Evolutionary conservation across 2,113 vertebrate species (phyloP).

Genomic region (Caretta caretta): DNA sequence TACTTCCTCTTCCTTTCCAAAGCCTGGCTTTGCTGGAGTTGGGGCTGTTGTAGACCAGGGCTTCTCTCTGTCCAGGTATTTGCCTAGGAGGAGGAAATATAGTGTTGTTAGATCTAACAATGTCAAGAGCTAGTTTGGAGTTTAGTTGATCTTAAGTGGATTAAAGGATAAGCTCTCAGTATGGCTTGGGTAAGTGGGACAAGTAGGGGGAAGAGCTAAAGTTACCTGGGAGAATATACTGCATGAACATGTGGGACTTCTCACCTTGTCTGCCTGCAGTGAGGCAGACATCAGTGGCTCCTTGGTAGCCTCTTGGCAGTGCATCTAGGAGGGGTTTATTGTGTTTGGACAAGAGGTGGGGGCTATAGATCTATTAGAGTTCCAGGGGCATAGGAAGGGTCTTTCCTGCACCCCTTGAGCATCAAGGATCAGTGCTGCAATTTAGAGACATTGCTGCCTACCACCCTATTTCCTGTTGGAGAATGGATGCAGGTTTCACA

Average conservation of each 20-base stretch:
- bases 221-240: not conserved
- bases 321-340: not conserved
- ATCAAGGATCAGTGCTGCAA: not conserved
- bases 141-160: too few species aligned
- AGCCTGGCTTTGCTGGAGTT: not conserved
- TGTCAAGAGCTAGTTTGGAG: not conserved
- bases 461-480: not conserved
- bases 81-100: not conserved
- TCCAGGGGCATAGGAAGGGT: not conserved
- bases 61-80: not conserved
- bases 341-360: not conserved
- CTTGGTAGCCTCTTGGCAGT: too few species aligned
- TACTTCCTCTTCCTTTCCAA: not conserved
- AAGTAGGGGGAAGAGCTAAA: not conserved
- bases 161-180: too few species aligned
- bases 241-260: not conserved
- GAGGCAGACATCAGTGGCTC: not conserved
- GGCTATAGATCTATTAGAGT: not conserved
- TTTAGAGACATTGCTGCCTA: not conserved
- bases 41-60: not conserved
- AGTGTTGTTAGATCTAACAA: not conserved
- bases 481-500: not conserved
- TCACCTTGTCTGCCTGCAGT: not conserved
- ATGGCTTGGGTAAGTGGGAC: too few species aligned
- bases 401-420: not conserved